Base-by-base conservation (phyloP, 2,888 invertebrate genomes). In the Nymphalis urticae region DNA sequence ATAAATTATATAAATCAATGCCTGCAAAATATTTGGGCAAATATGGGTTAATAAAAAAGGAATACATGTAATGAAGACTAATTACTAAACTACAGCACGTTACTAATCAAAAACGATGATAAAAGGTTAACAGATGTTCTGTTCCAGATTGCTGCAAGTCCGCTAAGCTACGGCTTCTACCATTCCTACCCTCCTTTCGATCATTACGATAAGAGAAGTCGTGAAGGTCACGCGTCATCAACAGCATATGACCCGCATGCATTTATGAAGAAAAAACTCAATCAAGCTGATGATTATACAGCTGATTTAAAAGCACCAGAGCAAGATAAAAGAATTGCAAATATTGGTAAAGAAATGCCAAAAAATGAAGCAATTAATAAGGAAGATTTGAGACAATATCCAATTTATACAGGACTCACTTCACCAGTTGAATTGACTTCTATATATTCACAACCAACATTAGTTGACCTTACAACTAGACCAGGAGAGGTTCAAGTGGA, bases 101-200 rank as follows among this genome's bases (percentile, higher is more conserved):
- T 81, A 84, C 80, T 85, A 84, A 81, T 84, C 77, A 79, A 61
- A 72, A 80, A 80, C 74, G 77, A 77, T 73, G 85, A 83, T 92
- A 89, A 92, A 85, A 84, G 73, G 84, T 89, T 92, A 90, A 92
- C 79, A 93, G 92, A 84, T 88, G 85, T 92, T 92, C 87, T 90
- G 87, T 88, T 88, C 86, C 85, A 95, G 94, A 94, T 95, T 79
- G 95, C 96, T 78, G 93, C 95, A 76, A 96, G 93, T 87, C 95
- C 96, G 84, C 80, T 96, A 71, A 96, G 94, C 89, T 96, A 96
- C 81, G 96, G 96, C 24, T 93, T 96, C 62, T 96, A 96, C 82
- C 95, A 95, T 72, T 84, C 93, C 5, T 92, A 94, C 67, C 93
- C 92, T 76, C 83, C 87, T 16, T 86, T 90, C 73, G 91, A 91